Percentiles rank a stretch among this genome's conserved stretches.
Evolutionary conservation across 2,797 vertebrate genomes (phyloP).

Genomic region (Phylloscopus collybita): DNA sequence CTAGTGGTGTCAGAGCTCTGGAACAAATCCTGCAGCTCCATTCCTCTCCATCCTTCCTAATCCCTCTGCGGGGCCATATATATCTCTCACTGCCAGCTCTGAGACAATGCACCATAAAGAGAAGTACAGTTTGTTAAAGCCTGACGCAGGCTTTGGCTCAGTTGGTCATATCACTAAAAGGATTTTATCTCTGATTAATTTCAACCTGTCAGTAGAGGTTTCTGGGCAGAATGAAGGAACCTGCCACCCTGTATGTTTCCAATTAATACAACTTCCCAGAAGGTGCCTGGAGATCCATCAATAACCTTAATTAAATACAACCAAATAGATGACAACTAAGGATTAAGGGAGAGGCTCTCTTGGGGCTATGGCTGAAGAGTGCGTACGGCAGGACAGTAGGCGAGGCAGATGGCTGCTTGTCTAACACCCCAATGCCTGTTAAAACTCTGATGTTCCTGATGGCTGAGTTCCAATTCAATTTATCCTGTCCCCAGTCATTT

Average conservation of each 20-base stretch:
- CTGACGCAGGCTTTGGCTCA: conserved; percentile 24
- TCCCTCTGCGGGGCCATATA: background rate
- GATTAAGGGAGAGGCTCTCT: background rate
- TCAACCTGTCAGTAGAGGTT: background rate
- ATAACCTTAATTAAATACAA: conserved; percentile 22
- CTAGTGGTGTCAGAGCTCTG: background rate
- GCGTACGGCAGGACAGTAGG: background rate
- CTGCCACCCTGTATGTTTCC: background rate
- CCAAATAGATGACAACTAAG: background rate
- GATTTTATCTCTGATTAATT: conserved; percentile 55
- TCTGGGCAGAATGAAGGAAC: conserved; percentile 3
- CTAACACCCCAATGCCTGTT: background rate
- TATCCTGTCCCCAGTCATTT: background rate
- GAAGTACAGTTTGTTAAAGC: conserved; percentile 4
- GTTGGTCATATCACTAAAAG: conserved; percentile 47
- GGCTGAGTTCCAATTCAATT: background rate
- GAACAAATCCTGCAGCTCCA: conserved; percentile 4
- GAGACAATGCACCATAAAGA: conserved; percentile 21
- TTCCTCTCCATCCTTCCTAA: background rate
- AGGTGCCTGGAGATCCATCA: conserved; percentile 13
- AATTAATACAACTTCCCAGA: conserved; percentile 25
- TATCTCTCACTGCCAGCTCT: conserved; percentile 3
- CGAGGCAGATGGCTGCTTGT: background rate
- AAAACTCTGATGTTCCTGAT: background rate
- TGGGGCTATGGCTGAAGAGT: background rate